Base-by-base conservation (phyloP, 1,140 invertebrate species). In the Lasaia peninsularis region DNA sequence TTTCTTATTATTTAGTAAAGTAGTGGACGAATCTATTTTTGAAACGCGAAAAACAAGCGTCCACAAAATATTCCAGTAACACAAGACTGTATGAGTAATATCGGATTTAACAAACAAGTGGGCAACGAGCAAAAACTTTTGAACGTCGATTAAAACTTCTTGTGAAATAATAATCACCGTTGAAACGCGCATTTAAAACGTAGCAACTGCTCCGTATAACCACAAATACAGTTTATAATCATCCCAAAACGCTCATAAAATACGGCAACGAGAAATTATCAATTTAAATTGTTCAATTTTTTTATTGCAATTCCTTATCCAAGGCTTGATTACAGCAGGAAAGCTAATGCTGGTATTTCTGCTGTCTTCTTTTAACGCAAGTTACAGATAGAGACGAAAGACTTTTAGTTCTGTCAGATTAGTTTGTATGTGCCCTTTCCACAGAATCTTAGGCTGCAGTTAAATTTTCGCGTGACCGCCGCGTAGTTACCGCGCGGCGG, bases 1-100 rank as follows among this genome's bases (percentile, higher is more conserved):
- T 83, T 88, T 88, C 83, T 83, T 88, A 86, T 88, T 88, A 86
- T 88, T 88, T 80, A 88, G 86, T 82, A 80, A 82, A 88, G 78
- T 76, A 81, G 83, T 81, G 81, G 83, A 84, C 73, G 66, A 74
- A 69, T 86, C 86, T 88, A 88, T 88, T 88, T 88, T 65, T 78
- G 79, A 78, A 71, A 81, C 71, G 72, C 73, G 76, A 83, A 88
- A 86, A 88, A 88, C 79, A 86, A 84, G 73, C 70, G 69, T 64
- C 69, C 77, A 69, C 69, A 71, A 78, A 81, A 80, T 78, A 73
- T 78, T 28, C 31, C 50, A 52, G 31, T 52, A 52, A 52, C 31
- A 52, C 20, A 34, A 56, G 2, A 37, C 35, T 56, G 53, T 52
- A 28, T 33, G 50, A 52, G 31, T 32, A 52, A 31, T 31, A 28